phyloP scores from a whole-genome alignment of 2,113 vertebrate genomes.

The Acrocephalus arundinaceus region DNA sequence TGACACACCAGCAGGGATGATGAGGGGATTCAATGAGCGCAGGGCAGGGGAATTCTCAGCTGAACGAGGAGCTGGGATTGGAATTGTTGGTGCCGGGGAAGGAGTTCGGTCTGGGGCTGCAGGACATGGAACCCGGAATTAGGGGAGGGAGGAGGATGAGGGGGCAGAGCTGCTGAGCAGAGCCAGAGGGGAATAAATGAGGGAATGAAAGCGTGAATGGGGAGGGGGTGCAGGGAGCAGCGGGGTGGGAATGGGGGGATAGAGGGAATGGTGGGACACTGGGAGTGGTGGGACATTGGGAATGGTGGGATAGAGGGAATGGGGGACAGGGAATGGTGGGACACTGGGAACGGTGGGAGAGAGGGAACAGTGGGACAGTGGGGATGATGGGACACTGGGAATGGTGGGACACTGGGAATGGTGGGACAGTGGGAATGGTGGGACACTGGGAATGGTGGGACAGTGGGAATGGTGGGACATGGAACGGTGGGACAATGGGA shows the following conservation, averaged over 20 bases:
- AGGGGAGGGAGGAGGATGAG: not conserved
- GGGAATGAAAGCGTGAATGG: not conserved
- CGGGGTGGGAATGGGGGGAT: rapidly evolving
- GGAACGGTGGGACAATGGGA: too few species aligned
- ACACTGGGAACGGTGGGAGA: too few species aligned
- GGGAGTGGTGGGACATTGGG: not conserved
- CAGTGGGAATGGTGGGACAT: too few species aligned
- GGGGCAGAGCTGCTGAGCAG: not conserved
- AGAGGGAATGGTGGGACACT: too few species aligned
- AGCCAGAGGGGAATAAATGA: not conserved
- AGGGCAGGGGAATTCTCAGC: not conserved
- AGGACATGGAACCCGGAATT: not conserved
- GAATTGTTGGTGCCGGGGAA: not conserved
- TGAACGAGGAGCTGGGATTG: not conserved
- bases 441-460: too few species aligned
- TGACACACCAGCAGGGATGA: not conserved
- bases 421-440: too few species aligned
- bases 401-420: too few species aligned
- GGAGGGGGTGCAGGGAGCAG: not conserved
- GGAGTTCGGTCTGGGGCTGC: not conserved
- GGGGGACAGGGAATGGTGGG: too few species aligned
- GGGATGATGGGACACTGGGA: too few species aligned
- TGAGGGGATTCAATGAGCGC: not conserved
- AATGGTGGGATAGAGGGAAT: rapidly evolving
- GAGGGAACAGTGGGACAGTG: too few species aligned